These are phyloP conservation scores for Smutsia gigantea DNA, from an alignment of 2,797 vertebrate genomes.

Conservation along the genomic window DNA sequence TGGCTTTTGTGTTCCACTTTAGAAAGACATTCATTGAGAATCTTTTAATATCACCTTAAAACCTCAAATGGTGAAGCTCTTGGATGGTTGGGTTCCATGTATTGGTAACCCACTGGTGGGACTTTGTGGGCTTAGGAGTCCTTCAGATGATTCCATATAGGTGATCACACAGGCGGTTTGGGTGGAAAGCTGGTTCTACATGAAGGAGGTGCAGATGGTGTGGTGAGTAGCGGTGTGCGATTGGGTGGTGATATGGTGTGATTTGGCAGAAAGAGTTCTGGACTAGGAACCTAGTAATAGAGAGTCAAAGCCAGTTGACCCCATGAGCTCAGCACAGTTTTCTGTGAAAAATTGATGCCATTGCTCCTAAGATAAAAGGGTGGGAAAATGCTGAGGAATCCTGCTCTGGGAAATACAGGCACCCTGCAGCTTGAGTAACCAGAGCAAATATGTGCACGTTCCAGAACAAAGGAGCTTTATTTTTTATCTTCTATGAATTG, in stretches of 20 bases:
- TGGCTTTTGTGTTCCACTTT: not conserved
- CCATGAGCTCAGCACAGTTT: not conserved
- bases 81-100: not conserved
- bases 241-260: not conserved
- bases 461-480: not conserved
- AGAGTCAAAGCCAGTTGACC: not conserved
- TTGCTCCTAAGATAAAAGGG: not conserved
- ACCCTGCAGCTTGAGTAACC: not conserved
- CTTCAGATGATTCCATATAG: not conserved
- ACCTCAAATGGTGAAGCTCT: not conserved
- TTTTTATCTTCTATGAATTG: not conserved
- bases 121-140: not conserved
- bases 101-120: not conserved
- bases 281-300: not conserved
- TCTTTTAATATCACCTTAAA: slow-evolving; percentile 1
- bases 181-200: not conserved
- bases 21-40: not conserved
- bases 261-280: slow-evolving; percentile 4
- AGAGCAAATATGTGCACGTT: not conserved
- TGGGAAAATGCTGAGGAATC: not conserved
- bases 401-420: not conserved
- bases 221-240: not conserved
- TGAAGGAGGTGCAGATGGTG: not conserved
- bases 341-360: not conserved
- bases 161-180: not conserved